Percentiles rank a stretch among this genome's conserved stretches.
Conservation (phyloP, 1,140 invertebrate species). For the Calycopis cecrops region DNA sequence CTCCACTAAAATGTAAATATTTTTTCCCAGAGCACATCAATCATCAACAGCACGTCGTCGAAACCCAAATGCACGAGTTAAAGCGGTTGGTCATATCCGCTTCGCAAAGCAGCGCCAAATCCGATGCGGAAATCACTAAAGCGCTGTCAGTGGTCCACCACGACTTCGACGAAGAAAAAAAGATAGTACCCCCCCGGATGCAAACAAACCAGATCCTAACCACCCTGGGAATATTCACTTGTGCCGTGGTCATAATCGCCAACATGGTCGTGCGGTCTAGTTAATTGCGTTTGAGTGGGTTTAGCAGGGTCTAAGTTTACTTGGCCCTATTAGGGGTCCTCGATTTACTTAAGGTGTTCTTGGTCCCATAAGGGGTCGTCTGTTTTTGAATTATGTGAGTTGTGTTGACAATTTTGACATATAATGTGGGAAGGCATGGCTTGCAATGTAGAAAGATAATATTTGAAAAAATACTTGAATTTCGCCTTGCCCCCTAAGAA, state of each 20-base stretch:
- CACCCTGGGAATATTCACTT: constrained; percentile 48
- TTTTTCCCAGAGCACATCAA: constrained; percentile 53
- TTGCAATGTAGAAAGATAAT: too few species aligned
- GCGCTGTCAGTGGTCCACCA: constrained; percentile 51
- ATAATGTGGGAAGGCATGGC: too few species aligned
- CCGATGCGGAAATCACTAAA: constrained; percentile 55
- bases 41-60: constrained; percentile 50
- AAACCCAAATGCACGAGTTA: constrained; percentile 49
- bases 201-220: constrained; percentile 56
- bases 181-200: constrained; percentile 33
- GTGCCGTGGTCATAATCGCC: constrained; percentile 49
- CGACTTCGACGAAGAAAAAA: constrained; percentile 49
- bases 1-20: constrained; percentile 17
- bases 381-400: too few species aligned
- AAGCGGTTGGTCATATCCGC: constrained; percentile 44
- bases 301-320: too few species aligned
- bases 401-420: too few species aligned
- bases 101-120: constrained; percentile 52
- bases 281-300: constrained; percentile 30
- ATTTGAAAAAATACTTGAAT: too few species aligned
- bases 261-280: constrained; percentile 52
- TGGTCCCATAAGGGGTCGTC: too few species aligned
- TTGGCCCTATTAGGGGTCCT: not conserved
- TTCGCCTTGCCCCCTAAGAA: too few species aligned
- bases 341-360: not conserved